These are phyloP conservation scores for Petaurus breviceps DNA, from an alignment of 2,113 vertebrate species.

Conservation along the genomic window DNA sequence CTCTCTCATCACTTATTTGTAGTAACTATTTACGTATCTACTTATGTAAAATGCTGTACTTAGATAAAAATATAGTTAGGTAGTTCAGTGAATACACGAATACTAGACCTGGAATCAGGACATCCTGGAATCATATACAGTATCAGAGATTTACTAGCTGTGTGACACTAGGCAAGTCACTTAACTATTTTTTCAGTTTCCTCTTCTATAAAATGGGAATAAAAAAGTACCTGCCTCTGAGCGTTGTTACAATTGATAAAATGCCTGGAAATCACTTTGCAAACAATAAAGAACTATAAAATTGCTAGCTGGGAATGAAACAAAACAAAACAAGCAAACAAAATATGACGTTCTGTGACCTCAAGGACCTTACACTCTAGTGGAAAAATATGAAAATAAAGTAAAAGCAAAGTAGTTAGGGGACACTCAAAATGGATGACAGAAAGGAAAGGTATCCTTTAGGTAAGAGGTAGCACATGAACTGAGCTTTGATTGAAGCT, in stretches of 20 bases:
- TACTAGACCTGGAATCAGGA: neutral
- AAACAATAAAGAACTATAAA: neutral
- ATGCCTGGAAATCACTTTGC: neutral
- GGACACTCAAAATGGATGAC: neutral
- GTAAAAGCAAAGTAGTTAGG: neutral
- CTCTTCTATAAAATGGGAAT: neutral
- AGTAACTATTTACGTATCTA: neutral
- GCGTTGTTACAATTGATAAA: neutral
- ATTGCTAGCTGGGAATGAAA: neutral
- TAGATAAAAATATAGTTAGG: neutral
- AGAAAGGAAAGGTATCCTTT: neutral
- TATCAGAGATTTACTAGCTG: neutral
- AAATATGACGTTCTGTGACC: neutral
- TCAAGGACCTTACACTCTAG: neutral
- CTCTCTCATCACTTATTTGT: neutral
- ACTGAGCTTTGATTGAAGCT: neutral
- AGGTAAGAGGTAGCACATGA: neutral
- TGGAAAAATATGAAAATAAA: neutral
- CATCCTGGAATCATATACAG: neutral
- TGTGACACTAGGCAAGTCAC: neutral
- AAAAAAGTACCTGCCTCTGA: neutral
- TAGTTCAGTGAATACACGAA: neutral
- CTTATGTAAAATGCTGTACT: neutral
- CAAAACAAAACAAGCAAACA: neutral
- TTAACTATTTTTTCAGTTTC: neutral